A percentile compares a stretch with the other conserved stretches of the same genome.
phyloP scores from a whole-genome alignment of 2,888 invertebrate genomes.

The Darwinula stevensoni region DNA sequence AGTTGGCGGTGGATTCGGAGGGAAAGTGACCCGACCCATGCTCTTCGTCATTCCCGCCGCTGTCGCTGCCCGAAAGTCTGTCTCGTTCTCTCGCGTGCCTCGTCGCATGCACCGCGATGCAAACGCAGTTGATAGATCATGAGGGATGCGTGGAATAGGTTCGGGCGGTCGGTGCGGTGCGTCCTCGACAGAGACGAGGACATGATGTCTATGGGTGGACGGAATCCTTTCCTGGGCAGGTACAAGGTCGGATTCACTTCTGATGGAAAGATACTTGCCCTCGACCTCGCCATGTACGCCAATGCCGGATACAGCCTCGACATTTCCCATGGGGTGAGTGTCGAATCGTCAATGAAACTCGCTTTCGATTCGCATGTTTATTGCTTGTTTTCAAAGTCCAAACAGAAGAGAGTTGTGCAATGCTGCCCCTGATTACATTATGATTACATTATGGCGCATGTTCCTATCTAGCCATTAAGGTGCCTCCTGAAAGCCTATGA shows the following conservation, averaged over 20 bases:
- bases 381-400: constrained; percentile 4
- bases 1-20: constrained; percentile 83
- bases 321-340: constrained; percentile 14
- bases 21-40: constrained; percentile 51
- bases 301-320: constrained; percentile 27
- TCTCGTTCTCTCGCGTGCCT: too few relatives aligned
- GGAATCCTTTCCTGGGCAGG: constrained; percentile 60
- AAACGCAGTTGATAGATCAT: too few relatives aligned
- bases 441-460: too few relatives aligned
- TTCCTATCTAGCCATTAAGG: too few relatives aligned
- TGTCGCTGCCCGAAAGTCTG: constrained; percentile 43
- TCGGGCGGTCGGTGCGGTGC: constrained; percentile 44
- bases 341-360: constrained; percentile 3
- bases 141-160: too few relatives aligned
- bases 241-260: constrained; percentile 53
- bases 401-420: too few relatives aligned
- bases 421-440: too few relatives aligned
- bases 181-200: constrained; percentile 84
- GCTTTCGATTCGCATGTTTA: not conserved
- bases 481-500: too few relatives aligned
- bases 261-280: constrained; percentile 40
- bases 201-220: constrained; percentile 57
- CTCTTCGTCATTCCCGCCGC: constrained; percentile 39
- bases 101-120: too few relatives aligned
- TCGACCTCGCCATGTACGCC: constrained; percentile 37